Percentiles rank a stretch among this genome's conserved stretches.
Conservation (phyloP, 2,797 vertebrate species). For the Microhierax caerulescens region DNA sequence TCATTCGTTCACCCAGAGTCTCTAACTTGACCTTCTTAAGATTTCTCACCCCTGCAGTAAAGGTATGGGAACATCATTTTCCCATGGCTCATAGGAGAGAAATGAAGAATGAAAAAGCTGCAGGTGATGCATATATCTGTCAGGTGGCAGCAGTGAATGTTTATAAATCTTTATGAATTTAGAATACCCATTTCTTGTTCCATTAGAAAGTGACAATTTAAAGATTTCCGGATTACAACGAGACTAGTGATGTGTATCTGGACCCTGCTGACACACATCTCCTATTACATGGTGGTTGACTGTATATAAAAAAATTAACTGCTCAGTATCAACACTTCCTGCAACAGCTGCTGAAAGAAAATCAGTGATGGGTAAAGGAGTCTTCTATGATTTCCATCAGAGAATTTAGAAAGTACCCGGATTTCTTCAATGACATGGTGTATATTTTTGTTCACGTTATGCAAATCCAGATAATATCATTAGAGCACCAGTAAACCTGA, state of each 20-base stretch:
- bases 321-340: not conserved
- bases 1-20: not conserved
- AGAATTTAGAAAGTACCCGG: not conserved
- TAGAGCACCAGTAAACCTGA: not conserved
- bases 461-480: not conserved
- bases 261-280: conserved; percentile 30
- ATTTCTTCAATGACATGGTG: not conserved
- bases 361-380: conserved; percentile 43
- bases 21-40: conserved; percentile 20
- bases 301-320: conserved; percentile 43
- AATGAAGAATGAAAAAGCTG: not conserved
- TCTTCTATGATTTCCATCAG: not conserved
- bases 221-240: conserved; percentile 43
- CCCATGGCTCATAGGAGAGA: not conserved
- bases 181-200: conserved; percentile 54
- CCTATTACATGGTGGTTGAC: conserved; percentile 21
- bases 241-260: conserved; percentile 12
- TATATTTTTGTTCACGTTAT: not conserved
- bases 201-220: conserved; percentile 53
- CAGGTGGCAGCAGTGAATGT: conserved; percentile 6
- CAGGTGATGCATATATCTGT: conserved; percentile 38
- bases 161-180: conserved; percentile 56
- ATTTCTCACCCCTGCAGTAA: not conserved
- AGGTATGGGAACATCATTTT: not conserved
- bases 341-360: conserved; percentile 22